Evolutionary conservation across 2,888 invertebrate species (phyloP), one percentile per base, ranked within the genome.

Genomic region (Aphrophora alni): DNA sequence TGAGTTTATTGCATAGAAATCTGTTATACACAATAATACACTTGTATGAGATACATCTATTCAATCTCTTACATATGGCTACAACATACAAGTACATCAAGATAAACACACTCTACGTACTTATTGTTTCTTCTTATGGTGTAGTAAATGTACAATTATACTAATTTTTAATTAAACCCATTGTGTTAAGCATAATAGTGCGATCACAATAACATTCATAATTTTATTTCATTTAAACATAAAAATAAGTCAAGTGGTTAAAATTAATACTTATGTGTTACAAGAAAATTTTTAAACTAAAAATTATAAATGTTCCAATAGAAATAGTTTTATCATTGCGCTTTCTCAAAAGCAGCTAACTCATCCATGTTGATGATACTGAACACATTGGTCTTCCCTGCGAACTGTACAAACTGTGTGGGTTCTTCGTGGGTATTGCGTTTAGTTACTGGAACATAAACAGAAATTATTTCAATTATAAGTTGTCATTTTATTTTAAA

Each of bases 1-100:
- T 59, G 59, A 59, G 21, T 59, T 59, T 59, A 59, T 59, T 59
- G 59, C 59, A 21, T 59, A 59, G 59, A 59, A 59, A 59, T 59
- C 1, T 59, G n/a, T 59, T 59, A 59, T 59, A 21, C 59, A 59
- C 59, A 59, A 59, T 59, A 17, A 59, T 21, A 59, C n/a, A 21
- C 21, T 59, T 59, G 21, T 59, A 44, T 14, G 3, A 59, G 21
- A 4, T 59, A 59, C 44, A 59, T 59, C 59, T 59, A 59, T 59
- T 21, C 1, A 59, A 59, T 21, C 59, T 59, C 21, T 21, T 59
- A 44, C 2, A 44, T 44, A 44, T 44, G 44, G 44, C 44, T 44
- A 44, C 10, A 33, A 59, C 59, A 59, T 59, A 59, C 59, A 59
- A 59, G 59, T 21, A 3, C 59, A 59, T 59, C 21, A 59, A 21